Evolutionary conservation across 2,113 vertebrate species (phyloP).

Genomic region (Potamarius usumacintae): DNA sequence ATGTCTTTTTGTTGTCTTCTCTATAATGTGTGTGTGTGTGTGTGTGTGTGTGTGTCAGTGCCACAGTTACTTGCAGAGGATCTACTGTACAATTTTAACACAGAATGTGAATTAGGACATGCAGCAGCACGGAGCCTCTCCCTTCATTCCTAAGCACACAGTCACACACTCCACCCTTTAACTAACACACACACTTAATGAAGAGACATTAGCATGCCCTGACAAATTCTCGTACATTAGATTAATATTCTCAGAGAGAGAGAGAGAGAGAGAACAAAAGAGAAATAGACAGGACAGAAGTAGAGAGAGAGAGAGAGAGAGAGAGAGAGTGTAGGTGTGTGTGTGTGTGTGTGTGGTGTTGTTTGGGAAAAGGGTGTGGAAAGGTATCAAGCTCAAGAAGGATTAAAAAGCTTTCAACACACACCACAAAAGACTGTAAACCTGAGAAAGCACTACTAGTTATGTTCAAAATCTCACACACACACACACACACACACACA

Average conservation of each 20-base stretch:
- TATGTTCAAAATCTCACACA: slow-evolving; percentile 9
- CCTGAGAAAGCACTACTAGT: background rate
- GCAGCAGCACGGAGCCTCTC: slow-evolving; percentile 66
- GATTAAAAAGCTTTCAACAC: slow-evolving; percentile 24
- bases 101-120: slow-evolving; percentile 64
- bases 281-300: background rate
- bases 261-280: background rate
- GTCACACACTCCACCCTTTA: slow-evolving; percentile 58
- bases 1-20: background rate
- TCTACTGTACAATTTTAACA: slow-evolving; percentile 43
- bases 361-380: slow-evolving; percentile 37
- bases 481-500: background rate
- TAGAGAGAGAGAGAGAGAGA: background rate
- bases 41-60: background rate
- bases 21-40: too few relatives aligned
- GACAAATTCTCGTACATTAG: background rate
- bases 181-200: slow-evolving; percentile 25
- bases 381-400: slow-evolving; percentile 54
- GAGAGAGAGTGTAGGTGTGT: background rate
- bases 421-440: slow-evolving; percentile 6
- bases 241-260: background rate
- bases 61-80: too few relatives aligned
- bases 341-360: background rate
- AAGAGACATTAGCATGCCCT: slow-evolving; percentile 22
- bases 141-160: slow-evolving; percentile 74